Percentiles rank a stretch among this genome's conserved stretches.
These are phyloP conservation scores for Cuculus canorus DNA, from an alignment of 2,797 vertebrate species.

Conservation along the genomic window DNA sequence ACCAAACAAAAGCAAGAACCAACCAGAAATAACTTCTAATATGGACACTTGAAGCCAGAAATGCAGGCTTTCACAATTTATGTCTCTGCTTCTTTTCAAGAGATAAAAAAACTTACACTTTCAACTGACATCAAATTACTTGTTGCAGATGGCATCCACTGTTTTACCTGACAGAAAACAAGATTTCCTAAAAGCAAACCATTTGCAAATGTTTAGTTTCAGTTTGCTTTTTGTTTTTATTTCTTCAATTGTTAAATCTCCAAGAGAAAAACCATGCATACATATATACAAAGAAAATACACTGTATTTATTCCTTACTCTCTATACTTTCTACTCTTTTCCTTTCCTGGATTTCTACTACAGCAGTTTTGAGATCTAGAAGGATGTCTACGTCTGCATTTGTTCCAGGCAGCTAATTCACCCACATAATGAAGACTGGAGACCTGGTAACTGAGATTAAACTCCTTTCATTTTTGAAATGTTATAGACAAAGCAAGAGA, in stretches of 20 bases:
- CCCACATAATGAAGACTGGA: neutral
- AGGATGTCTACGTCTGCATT: neutral
- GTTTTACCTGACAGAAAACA: neutral
- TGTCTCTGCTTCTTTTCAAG: neutral
- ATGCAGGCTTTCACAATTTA: neutral
- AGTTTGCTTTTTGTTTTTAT: neutral
- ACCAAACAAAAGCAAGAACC: neutral
- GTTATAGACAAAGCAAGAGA: neutral
- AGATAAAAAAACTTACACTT: neutral
- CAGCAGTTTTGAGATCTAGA: neutral
- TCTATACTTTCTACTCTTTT: neutral
- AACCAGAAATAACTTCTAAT: neutral
- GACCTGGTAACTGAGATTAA: neutral
- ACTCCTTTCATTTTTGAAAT: neutral
- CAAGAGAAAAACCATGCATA: neutral
- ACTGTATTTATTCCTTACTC: neutral
- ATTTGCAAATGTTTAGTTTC: neutral
- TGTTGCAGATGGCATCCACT: neutral
- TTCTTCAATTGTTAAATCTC: neutral
- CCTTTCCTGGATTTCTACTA: neutral
- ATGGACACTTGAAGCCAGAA: neutral
- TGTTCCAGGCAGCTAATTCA: neutral
- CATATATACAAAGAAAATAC: neutral
- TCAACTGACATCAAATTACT: neutral
- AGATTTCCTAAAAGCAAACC: neutral